Conservation (phyloP, 2,888 invertebrate genomes). For the Protula sp. region DNA sequence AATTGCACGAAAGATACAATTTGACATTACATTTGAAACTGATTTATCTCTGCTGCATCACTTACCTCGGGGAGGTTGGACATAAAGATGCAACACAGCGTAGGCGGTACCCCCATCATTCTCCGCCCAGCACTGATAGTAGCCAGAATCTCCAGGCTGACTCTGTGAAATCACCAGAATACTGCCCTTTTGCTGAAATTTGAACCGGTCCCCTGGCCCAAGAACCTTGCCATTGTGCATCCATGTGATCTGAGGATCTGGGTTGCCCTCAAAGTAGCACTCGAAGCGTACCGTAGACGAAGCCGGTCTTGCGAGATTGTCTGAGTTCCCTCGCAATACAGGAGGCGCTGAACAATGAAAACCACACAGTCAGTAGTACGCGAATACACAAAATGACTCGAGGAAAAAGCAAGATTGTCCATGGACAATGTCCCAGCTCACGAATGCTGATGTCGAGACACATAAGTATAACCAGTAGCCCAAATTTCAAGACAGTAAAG, state of each 20-base stretch:
- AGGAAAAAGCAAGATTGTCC: too few relatives aligned
- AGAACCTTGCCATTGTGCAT: neutral
- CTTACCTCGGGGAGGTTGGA: too few relatives aligned
- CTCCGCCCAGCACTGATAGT: neutral
- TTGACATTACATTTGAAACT: too few relatives aligned
- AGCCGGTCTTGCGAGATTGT: neutral
- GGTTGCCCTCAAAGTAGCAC: neutral
- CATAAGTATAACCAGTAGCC: too few relatives aligned
- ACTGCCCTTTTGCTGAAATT: neutral
- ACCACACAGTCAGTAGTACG: too few relatives aligned
- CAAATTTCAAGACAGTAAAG: too few relatives aligned
- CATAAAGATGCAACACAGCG: neutral
- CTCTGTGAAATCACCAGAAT: neutral
- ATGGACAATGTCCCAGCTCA: too few relatives aligned
- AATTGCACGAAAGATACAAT: too few relatives aligned
- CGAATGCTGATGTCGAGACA: too few relatives aligned
- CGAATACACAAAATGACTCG: too few relatives aligned
- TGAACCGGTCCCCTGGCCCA: neutral
- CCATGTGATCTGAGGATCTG: neutral
- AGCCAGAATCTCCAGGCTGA: neutral
- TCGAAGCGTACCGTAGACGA: neutral
- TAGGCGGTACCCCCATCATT: neutral
- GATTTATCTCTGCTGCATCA: too few relatives aligned
- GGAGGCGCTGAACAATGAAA: neutral
- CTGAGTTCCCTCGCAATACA: neutral